Base-by-base conservation (phyloP, 1,140 invertebrate species). In the Heliconius melpomene region DNA sequence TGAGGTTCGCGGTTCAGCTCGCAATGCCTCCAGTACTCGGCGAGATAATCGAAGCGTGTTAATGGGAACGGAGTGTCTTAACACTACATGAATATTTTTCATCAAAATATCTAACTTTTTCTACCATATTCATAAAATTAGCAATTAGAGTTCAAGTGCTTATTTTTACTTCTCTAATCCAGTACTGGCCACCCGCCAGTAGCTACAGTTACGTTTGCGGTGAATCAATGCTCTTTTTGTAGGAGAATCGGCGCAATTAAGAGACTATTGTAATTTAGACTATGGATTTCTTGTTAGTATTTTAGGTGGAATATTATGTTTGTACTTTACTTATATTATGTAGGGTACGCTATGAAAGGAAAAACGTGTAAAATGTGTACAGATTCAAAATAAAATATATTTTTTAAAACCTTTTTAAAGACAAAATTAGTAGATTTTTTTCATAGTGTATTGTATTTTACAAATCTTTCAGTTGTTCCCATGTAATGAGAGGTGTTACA, bases 181-280 rank as follows among this genome's bases (percentile, higher is more conserved):
- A 5, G 60, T 66, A 26, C 29, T 66, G 60, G 60, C 60, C 26
- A 16, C 13, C 6, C 23, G 60, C 60, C 60, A 66, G 60, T 66
- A 29, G 60, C 29, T 66, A 66, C 60, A 29, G 60, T 29, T 66
- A 66, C 60, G 23, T 66, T 66, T 66, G 60, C 60, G 60, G 60
- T 66, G 60, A 66, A 16, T 66, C 60, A 66, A 66, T 66, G 7
- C 23, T 26, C 60, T 66, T 66, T 46, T 66, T n/a, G 23, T 29
- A 66, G 23, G 13, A 66, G 60, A 66, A 66, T 29, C 60, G 60
- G 60, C 60, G 60, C 29, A 66, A 66, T 66, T 66, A 66, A 66
- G 60, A 13, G 60, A 16, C 26, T 66, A 9, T 66, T 26, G 60
- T 66, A 23, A 66, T 66, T 60, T 66, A 29, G 60, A 16, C 11